Evolutionary conservation across 2,113 vertebrate genomes (phyloP), one percentile per base, ranked within the genome.

Genomic region (Leptodactylus fuscus): DNA sequence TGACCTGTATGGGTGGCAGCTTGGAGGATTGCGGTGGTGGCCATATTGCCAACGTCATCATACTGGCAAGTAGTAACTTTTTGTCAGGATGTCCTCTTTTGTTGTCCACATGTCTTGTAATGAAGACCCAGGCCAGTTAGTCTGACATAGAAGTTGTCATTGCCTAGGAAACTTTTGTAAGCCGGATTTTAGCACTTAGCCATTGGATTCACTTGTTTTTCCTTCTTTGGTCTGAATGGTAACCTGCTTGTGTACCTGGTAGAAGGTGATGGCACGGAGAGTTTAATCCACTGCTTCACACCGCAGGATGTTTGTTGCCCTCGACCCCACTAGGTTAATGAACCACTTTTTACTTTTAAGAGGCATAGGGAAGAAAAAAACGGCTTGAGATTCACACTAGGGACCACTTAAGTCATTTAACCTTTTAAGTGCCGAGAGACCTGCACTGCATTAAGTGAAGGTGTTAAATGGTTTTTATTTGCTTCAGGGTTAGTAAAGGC

Each of bases 401-500:
- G 55, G 84, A 86, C 84, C 84, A 86, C 77, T 86, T 86, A 86
- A 81, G 36, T 80, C 76, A 71, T 86, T 86, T 86, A 86, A 86
- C 84, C 84, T 86, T 86, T 86, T 86, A 81, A 86, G 84, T 81
- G 77, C 84, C 51, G 65, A 41, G 65, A 78, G 77, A 79, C 48
- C 48, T 55, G 77, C 36, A 81, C 81, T 86, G 65, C 67, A 86
- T 86, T 86, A 86, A 81, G 76, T 86, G 84, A 86, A 86, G 84
- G 84, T 86, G 84, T 86, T 86, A 86, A 86, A 86, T 81, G 97
- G 96, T 98, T 97, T 96, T 99, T 99, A 99, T 99, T 99, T 99
- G 99, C 98, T 98, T 96, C 96, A 95, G 95, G 96, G 95, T 98
- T 98, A 97, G 97, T 94, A 92, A 94, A 96, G 95, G 91, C 93